Conservation (phyloP, 1,140 invertebrate genomes). For the Planococcus citri region DNA sequence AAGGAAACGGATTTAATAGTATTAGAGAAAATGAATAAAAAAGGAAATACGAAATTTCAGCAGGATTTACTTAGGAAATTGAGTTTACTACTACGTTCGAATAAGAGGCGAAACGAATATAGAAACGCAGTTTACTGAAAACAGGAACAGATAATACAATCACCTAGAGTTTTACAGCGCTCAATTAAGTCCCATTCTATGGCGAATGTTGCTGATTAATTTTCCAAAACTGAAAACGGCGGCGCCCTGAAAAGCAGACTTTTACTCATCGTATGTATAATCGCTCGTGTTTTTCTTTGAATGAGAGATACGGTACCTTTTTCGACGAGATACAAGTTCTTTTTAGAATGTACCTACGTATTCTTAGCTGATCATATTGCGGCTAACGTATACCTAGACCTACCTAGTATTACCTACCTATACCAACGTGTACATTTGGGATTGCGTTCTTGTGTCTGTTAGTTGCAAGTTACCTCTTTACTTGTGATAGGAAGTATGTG, state of each 20-base stretch:
- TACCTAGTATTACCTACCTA: no score
- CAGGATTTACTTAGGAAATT: constrained; percentile 19
- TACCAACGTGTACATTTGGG: no score
- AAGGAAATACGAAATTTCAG: constrained; percentile 20
- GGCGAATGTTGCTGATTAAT: constrained; percentile 19
- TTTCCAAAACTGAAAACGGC: constrained; percentile 18
- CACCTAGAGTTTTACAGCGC: constrained; percentile 16
- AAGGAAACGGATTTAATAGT: constrained; percentile 14
- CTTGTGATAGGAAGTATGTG: no score
- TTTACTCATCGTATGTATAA: constrained; percentile 19
- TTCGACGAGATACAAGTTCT: background rate
- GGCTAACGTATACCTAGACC: background rate
- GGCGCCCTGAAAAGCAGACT: constrained; percentile 10
- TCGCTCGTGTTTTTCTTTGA: constrained; percentile 15
- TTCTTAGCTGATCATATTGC: background rate
- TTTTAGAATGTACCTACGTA: background rate
- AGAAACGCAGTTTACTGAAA: constrained; percentile 13
- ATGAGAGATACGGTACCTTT: background rate
- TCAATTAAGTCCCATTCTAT: constrained; percentile 18
- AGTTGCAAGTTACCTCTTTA: no score
- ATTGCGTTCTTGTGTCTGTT: no score
- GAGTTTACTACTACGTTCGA: constrained; percentile 13
- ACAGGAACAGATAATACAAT: constrained; percentile 19
- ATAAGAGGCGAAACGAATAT: constrained; percentile 9
- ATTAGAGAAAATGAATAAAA: constrained; percentile 17